Base-by-base conservation (phyloP, 2,888 invertebrate genomes). In the Phyto melanocephala region DNA sequence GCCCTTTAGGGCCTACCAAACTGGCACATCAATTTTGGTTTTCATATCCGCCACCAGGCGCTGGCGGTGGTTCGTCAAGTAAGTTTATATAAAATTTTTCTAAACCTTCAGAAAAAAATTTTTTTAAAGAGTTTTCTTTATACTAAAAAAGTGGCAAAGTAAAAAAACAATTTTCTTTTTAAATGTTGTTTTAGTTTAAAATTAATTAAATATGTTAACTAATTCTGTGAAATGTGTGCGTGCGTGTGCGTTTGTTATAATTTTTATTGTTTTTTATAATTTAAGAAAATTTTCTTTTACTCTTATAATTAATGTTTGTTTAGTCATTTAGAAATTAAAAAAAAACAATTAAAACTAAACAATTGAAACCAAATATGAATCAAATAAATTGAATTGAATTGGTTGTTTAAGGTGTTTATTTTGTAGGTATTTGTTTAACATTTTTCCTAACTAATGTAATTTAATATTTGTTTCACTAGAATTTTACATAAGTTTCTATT, bases 21-120 rank as follows among this genome's bases (percentile, higher is more conserved):
- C 95, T 95, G 95, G 95, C 95, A 93, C 95, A 95, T 92, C 95
- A 95, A 93, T 95, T 95, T 92, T 95, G 95, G 95, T 95, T 95
- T 90, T 95, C 95, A 84, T 95, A 95, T 92, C 95, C 95, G 92
- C 95, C 95, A 89, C 95, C 95, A 88, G 94, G 95, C 92, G 95
- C 95, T 92, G 93, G 93, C 90, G 92, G 93, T 88, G 92, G 93
- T 88, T 93, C 93, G 89, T 93, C 93, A 89, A 94, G 93, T 88
- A 93, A 93, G 17, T 42, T 60, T 58, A 52, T 17, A 50, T 47
- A 50, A 47, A 42, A 47, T 52, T 74, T 72, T 40, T 54, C 24
- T 75, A 45, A 56, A 54, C 17, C 1, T 28, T 28, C 6, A 28
- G 10, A 0, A n/a, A n/a, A n/a, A n/a, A n/a, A n/a, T n/a, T n/a